These are phyloP conservation scores for Manis javanica DNA, from an alignment of 2,797 vertebrate species.

Conservation along the genomic window DNA sequence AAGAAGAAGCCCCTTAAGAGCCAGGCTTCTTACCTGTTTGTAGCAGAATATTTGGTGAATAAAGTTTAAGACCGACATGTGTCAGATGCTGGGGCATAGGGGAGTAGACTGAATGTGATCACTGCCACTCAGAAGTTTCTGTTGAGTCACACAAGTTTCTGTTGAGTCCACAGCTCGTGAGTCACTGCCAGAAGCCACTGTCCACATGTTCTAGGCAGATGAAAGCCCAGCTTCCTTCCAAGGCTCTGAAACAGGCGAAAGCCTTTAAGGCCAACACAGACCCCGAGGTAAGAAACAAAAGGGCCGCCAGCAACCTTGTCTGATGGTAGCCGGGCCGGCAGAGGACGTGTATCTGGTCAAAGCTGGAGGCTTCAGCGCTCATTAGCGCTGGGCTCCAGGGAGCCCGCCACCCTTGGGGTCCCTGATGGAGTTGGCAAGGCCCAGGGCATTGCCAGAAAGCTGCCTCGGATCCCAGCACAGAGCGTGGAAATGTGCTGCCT, in stretches of 20 bases:
- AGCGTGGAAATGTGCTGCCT: conserved; percentile 10
- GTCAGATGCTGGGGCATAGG: not conserved
- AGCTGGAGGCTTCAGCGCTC: conserved; percentile 54
- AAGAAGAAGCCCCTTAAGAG: not conserved
- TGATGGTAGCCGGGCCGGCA: not conserved
- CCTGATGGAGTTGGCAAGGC: not conserved
- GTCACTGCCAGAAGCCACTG: not conserved
- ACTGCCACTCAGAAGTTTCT: not conserved
- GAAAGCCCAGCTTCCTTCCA: not conserved
- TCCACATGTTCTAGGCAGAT: not conserved
- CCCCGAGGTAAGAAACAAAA: conserved; percentile 46
- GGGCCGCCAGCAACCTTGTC: not conserved
- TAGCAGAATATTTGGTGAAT: not conserved
- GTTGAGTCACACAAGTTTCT: not conserved
- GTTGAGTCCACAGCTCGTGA: not conserved
- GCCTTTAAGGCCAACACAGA: not conserved
- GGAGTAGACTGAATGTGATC: not conserved
- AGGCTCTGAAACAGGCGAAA: not conserved
- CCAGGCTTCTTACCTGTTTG: not conserved
- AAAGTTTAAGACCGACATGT: not conserved
- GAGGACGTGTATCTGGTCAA: conserved; percentile 53
- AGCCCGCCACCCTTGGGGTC: conserved; percentile 30
- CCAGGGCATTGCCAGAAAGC: not conserved
- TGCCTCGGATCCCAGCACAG: conserved; percentile 27
- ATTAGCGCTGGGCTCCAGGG: conserved; percentile 23